A percentile compares a stretch with the other conserved stretches of the same genome.
Evolutionary conservation across 2,888 invertebrate genomes (phyloP).

Genomic region (Oligia fasciuncula): DNA sequence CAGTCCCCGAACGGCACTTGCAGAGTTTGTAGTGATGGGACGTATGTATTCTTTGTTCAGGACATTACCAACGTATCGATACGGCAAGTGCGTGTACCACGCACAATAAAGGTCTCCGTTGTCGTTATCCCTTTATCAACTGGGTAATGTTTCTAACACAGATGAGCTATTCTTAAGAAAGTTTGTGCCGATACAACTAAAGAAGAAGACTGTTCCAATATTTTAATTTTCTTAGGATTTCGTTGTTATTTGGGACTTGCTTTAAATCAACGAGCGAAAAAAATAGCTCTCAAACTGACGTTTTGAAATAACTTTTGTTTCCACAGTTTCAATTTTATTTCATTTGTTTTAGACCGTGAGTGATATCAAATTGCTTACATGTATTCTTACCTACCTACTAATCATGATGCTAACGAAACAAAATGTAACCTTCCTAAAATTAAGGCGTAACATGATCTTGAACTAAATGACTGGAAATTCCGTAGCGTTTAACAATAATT

Average conservation of each 20-base stretch:
- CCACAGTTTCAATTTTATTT: background rate
- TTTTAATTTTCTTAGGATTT: no score
- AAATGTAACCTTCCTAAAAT: constrained; percentile 21
- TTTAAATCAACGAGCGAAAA: no score
- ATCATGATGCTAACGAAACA: constrained; percentile 7
- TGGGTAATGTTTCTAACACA: background rate
- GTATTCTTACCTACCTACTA: background rate
- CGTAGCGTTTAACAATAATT: constrained; percentile 43
- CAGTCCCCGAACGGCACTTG: no score
- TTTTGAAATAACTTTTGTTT: background rate
- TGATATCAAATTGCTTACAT: background rate
- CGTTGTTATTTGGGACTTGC: no score
- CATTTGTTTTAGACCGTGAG: background rate
- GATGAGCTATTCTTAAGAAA: background rate
- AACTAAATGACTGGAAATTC: constrained; percentile 44
- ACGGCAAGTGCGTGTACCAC: no score
- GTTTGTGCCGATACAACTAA: background rate
- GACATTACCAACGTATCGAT: no score
- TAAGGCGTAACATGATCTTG: constrained; percentile 45
- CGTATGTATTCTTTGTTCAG: no score
- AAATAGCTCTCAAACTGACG: background rate
- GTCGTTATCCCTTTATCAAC: background rate
- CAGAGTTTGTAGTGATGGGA: no score
- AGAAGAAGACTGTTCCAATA: no score
- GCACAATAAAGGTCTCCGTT: no score